Conservation (phyloP, 2,888 invertebrate species). For the Parochlus steinenii region DNA sequence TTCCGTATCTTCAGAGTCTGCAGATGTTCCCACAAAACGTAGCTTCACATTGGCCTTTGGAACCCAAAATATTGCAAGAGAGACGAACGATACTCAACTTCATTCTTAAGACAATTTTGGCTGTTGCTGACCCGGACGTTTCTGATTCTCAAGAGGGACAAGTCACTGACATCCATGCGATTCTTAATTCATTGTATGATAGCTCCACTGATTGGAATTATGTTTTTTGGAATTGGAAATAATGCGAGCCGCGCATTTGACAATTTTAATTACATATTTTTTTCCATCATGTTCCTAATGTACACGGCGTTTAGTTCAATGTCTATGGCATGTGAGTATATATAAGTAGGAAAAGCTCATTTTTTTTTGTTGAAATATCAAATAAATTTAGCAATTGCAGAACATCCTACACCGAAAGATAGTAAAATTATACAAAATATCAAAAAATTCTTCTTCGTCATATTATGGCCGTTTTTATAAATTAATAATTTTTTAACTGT, state of each 20-base stretch:
- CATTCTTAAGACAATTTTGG: constrained; percentile 38
- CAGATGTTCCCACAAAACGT: too few species aligned
- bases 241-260: constrained; percentile 68
- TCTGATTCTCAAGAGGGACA: constrained; percentile 49
- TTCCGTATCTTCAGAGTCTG: too few species aligned
- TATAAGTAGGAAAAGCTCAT: too few species aligned
- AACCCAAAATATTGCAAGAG: constrained; percentile 22
- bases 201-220: constrained; percentile 62
- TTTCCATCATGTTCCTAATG: constrained; percentile 86
- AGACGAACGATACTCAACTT: constrained; percentile 35
- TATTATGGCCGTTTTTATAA: too few species aligned
- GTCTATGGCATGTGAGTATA: constrained; percentile 70
- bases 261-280: constrained; percentile 80
- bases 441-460: too few species aligned
- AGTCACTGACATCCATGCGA: constrained; percentile 57
- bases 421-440: too few species aligned
- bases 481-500: too few species aligned
- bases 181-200: constrained; percentile 63
- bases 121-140: constrained; percentile 46
- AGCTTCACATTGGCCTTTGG: too few species aligned
- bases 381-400: too few species aligned
- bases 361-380: too few species aligned
- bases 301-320: constrained; percentile 86
- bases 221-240: constrained; percentile 75
- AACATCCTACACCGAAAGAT: too few species aligned